Conservation (phyloP, 2,888 invertebrate species). For the Iphiclides podalirius region DNA sequence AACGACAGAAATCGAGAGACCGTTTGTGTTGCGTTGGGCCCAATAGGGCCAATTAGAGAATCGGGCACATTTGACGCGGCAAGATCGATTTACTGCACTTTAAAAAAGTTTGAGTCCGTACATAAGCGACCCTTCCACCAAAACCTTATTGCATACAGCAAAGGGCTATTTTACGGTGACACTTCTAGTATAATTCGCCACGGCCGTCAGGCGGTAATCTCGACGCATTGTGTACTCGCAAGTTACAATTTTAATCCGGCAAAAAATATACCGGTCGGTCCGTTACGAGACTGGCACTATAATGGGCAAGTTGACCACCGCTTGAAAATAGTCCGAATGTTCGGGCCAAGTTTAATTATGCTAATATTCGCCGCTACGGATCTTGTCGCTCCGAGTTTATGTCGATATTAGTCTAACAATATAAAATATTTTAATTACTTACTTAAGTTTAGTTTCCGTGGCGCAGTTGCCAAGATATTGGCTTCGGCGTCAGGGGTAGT, state of each 20-base stretch:
- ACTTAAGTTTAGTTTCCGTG: no score
- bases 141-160: neutral
- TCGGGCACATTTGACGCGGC: slow-evolving; percentile 18
- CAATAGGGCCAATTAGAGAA: slow-evolving; percentile 16
- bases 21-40: no score
- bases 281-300: slow-evolving; percentile 30
- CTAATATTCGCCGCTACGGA: neutral
- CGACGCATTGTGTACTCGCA: slow-evolving; percentile 30
- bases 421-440: no score
- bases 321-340: no score
- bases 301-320: neutral
- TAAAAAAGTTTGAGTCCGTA: no score
- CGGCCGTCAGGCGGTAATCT: slow-evolving; percentile 29
- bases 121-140: no score
- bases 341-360: slow-evolving; percentile 13
- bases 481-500: no score
- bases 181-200: slow-evolving; percentile 17
- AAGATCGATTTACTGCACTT: slow-evolving; percentile 19
- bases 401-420: no score
- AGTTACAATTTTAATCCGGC: slow-evolving; percentile 31
- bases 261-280: slow-evolving; percentile 24
- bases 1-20: no score
- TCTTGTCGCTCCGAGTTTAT: neutral
- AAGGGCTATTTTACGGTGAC: slow-evolving; percentile 8
- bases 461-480: no score